Evolutionary conservation across 2,888 invertebrate genomes (phyloP).

Genomic region (Miltochrista miniata): DNA sequence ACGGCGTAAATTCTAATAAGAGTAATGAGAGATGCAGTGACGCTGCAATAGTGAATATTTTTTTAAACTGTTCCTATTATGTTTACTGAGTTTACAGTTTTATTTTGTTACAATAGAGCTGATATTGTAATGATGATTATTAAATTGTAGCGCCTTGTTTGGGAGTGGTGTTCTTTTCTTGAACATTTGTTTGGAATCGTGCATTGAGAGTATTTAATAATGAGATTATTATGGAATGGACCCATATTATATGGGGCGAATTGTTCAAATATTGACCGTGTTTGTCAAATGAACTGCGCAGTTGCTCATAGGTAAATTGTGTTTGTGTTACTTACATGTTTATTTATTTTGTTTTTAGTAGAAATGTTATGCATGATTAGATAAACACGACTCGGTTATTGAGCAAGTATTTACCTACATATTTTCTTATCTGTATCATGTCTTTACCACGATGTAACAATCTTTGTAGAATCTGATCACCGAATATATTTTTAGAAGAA

Average conservation of each 20-base stretch:
- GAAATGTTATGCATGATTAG: no score
- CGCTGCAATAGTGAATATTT: slow-evolving; percentile 49
- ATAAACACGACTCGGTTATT: no score
- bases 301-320: slow-evolving; percentile 32
- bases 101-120: slow-evolving; percentile 1
- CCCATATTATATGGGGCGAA: slow-evolving; percentile 45
- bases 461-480: no score
- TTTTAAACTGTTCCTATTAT: slow-evolving; percentile 34
- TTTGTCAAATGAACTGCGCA: slow-evolving; percentile 59
- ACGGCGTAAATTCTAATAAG: slow-evolving; percentile 29
- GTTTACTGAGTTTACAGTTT: slow-evolving; percentile 11
- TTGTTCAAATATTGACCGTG: slow-evolving; percentile 68
- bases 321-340: background rate
- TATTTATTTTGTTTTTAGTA: slow-evolving; percentile 8
- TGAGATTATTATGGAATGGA: slow-evolving; percentile 62
- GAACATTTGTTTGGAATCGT: slow-evolving; percentile 64
- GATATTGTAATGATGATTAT: slow-evolving; percentile 18
- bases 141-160: slow-evolving; percentile 25
- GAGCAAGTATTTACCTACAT: no score
- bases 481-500: no score
- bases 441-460: no score
- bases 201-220: slow-evolving; percentile 66
- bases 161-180: slow-evolving; percentile 49
- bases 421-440: no score
- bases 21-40: slow-evolving; percentile 27